Evolutionary conservation across 2,888 invertebrate species (phyloP), one percentile per base, ranked within the genome.

Genomic region (Epinotia ramella): DNA sequence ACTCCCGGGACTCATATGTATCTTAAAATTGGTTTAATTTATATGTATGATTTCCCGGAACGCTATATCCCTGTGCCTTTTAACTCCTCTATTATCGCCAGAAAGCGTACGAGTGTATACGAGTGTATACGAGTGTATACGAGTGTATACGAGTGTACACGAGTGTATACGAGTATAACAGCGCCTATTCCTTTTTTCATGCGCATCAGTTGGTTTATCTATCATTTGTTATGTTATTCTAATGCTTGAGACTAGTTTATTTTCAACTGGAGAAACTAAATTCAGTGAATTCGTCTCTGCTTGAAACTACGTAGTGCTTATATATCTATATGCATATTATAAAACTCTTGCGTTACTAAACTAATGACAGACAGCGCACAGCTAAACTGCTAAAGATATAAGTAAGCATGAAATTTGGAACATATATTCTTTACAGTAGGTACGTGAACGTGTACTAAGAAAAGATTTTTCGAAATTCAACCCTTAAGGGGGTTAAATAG

Each of bases 1-100:
- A 20, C 59, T 60, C 20, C 44, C 44, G 57, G 46, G 59, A 73
- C 33, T 59, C 60, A 53, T 60, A 73, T 66, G 49, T 66, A 73
- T 60, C 60, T 60, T 73, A 73, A 66, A 59, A 73, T 57, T 66
- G 33, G 66, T 60, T 59, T 73, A 65, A 65, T 65, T 46, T 65
- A 73, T 65, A 73, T 65, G 72, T 73, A 60, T 57, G 72, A 57
- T 59, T 72, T 28, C 46, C 56, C 59, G 46, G 28, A 9, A 28
- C 65, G 46, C 57, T 28, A 24, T 57, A 57, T 59, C 64, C 28
- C 65, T 5, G n/a, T 72, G 65, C 65, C 49, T 60, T 66, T 60
- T 66, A 66, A 73, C 65, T 62, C 33, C 33, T 44, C 40, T n/a
- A 40, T 56, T 44, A 72, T 57, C 28, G 28, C 40, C 28, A 20